A percentile compares a stretch with the other conserved stretches of the same genome.
Evolutionary conservation across 2,113 vertebrate genomes (phyloP).

Genomic region (Polypterus senegalus): DNA sequence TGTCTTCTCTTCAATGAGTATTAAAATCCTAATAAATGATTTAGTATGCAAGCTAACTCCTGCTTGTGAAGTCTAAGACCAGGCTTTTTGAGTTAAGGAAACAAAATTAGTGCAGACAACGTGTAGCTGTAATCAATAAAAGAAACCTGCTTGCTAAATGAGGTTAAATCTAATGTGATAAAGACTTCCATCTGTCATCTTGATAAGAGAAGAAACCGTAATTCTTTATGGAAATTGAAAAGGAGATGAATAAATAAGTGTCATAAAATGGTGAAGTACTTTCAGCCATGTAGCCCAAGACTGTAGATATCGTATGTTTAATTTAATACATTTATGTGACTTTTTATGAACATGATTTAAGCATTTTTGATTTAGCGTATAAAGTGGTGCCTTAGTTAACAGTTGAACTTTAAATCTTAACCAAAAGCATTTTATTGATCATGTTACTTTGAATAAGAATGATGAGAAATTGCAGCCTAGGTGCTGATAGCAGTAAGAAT

Average conservation of each 20-base stretch:
- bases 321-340: too few relatives aligned
- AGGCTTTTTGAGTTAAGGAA: constrained; percentile 20
- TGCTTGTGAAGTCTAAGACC: constrained; percentile 5
- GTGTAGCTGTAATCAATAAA: constrained; percentile 33
- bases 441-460: not conserved
- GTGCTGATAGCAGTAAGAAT: not conserved
- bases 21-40: constrained; percentile 8
- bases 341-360: too few relatives aligned
- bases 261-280: constrained; percentile 14
- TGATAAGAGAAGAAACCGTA: constrained; percentile 26
- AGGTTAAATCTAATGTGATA: constrained; percentile 41
- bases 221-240: constrained; percentile 29
- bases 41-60: constrained; percentile 4
- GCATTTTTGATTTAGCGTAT: too few relatives aligned
- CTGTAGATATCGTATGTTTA: too few relatives aligned
- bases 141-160: constrained; percentile 27
- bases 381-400: too few relatives aligned
- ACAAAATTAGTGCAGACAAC: constrained; percentile 30
- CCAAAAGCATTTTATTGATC: constrained; percentile 2
- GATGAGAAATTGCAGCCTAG: not conserved
- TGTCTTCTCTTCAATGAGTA: not conserved
- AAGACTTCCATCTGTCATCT: constrained; percentile 32
- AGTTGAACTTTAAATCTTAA: not conserved
- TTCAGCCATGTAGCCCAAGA: too few relatives aligned
- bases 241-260: constrained; percentile 30